A percentile compares a stretch with the other conserved stretches of the same genome.
Evolutionary conservation across 2,888 invertebrate species (phyloP).

Genomic region (Nemotelus nigrinus): DNA sequence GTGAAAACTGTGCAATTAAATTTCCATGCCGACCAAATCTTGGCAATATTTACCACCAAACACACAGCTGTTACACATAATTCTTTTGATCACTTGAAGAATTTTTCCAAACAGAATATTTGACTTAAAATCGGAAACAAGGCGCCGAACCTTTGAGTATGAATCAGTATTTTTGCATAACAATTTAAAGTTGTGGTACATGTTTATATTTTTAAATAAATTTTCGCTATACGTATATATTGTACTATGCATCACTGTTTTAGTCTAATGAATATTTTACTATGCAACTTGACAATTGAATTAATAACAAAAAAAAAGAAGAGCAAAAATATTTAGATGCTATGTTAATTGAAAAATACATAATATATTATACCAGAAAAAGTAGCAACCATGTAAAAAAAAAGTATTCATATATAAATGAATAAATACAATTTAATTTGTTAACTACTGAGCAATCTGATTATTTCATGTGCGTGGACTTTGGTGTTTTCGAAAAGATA

Average conservation of each 20-base stretch:
- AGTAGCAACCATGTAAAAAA: slow-evolving; percentile 40
- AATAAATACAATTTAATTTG: slow-evolving; percentile 45
- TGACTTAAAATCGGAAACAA: too few relatives aligned
- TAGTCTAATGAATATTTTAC: slow-evolving; percentile 39
- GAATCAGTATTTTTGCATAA: slow-evolving; percentile 7
- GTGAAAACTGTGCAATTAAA: too few relatives aligned
- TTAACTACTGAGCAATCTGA: slow-evolving; percentile 36
- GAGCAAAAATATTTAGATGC: slow-evolving; percentile 6
- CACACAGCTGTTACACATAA: too few relatives aligned
- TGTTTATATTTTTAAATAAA: slow-evolving; percentile 39
- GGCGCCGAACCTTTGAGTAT: too few relatives aligned
- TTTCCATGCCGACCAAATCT: too few relatives aligned
- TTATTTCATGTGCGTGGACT: not conserved
- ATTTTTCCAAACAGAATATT: too few relatives aligned
- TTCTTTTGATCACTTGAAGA: too few relatives aligned
- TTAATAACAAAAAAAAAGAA: slow-evolving; percentile 2
- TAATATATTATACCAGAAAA: slow-evolving; percentile 14
- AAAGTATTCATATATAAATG: slow-evolving; percentile 17
- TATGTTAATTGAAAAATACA: slow-evolving; percentile 20
- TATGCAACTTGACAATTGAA: slow-evolving; percentile 32
- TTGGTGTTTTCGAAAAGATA: not conserved
- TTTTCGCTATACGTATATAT: slow-evolving; percentile 20
- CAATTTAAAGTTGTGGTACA: slow-evolving; percentile 31
- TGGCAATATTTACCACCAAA: too few relatives aligned
- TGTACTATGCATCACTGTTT: slow-evolving; percentile 16